Percentiles rank a stretch among this genome's conserved stretches.
Evolutionary conservation across 2,797 vertebrate species (phyloP).

Genomic region (Peromyscus aztecus): DNA sequence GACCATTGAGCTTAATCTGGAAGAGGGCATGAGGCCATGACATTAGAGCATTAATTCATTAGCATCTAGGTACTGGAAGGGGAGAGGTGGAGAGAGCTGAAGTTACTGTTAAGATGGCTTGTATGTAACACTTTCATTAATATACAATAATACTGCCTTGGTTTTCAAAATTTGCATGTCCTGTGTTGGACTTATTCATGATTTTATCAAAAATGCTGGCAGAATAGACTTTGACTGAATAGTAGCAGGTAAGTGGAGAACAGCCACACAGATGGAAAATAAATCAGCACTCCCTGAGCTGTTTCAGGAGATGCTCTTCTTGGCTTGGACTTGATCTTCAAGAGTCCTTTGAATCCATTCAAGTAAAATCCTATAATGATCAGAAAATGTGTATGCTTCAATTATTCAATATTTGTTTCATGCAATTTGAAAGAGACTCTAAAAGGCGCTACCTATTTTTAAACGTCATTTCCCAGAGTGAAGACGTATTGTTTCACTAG

Average conservation of each 20-base stretch:
- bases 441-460: constrained; percentile 5
- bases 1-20: background rate
- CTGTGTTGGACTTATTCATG: background rate
- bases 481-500: constrained; percentile 11
- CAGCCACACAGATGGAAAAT: background rate
- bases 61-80: background rate
- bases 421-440: background rate
- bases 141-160: background rate
- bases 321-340: background rate
- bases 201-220: background rate
- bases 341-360: constrained; percentile 7
- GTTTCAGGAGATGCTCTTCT: background rate
- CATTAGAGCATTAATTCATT: background rate
- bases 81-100: background rate
- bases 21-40: background rate
- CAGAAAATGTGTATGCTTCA: background rate
- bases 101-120: background rate
- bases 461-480: background rate
- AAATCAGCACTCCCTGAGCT: background rate
- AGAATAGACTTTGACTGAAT: constrained; percentile 1
- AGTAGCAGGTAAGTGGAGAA: background rate
- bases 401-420: constrained; percentile 57
- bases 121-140: background rate
- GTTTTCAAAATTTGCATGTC: background rate
- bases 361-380: background rate